Evolutionary conservation across 2,113 vertebrate species (phyloP).

Genomic region (Henicopernis longicauda): DNA sequence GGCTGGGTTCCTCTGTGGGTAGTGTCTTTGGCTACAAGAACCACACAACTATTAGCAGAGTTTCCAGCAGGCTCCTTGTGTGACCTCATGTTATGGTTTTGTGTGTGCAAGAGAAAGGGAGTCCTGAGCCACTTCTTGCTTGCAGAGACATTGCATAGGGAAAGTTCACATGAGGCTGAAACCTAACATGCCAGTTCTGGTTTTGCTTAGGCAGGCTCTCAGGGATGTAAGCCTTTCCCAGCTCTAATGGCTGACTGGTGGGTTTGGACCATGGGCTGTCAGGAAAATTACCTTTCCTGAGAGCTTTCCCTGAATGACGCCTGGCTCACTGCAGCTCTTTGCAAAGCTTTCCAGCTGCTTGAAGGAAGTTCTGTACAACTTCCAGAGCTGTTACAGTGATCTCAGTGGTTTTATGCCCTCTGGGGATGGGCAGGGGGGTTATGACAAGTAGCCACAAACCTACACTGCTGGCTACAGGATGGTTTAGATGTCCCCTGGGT

Average conservation of each 20-base stretch:
- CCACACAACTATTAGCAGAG: not conserved
- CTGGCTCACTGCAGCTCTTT: not conserved
- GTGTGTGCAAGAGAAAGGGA: not conserved
- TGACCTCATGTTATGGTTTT: accelerated
- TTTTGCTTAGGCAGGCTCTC: not conserved
- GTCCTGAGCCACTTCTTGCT: not conserved
- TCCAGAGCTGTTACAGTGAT: not conserved
- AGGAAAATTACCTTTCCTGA: not conserved
- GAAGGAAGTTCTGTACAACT: not conserved
- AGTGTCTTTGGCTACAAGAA: not conserved
- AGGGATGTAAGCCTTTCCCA: not conserved
- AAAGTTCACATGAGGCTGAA: not conserved
- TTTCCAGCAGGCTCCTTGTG: not conserved
- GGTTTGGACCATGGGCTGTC: not conserved
- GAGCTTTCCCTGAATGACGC: not conserved
- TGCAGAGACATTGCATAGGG: not conserved
- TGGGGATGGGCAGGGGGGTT: not conserved
- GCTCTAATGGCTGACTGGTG: not conserved
- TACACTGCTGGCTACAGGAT: not conserved
- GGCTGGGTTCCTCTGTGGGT: not conserved
- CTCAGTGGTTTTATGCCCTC: not conserved
- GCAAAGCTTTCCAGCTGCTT: not conserved
- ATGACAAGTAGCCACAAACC: not conserved
- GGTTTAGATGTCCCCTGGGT: not conserved
- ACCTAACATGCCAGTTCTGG: not conserved